phyloP scores from a whole-genome alignment of 2,888 invertebrate genomes.

The Cheilosia vulpina region DNA sequence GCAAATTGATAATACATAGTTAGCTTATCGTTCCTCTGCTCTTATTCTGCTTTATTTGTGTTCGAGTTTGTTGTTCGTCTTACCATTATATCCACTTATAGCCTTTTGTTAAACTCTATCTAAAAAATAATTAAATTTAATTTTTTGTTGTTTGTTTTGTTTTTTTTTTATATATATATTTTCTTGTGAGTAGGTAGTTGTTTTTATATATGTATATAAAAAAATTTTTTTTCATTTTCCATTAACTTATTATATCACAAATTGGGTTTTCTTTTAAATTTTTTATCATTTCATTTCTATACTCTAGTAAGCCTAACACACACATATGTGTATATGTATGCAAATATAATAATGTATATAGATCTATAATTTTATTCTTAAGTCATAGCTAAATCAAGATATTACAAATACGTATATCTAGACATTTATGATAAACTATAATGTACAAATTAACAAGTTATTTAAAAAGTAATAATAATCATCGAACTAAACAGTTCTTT shows the following conservation, averaged over 20 bases:
- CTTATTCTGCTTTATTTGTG: not conserved
- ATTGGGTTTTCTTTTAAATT: conserved; percentile 64
- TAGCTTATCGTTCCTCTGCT: conserved; percentile 36
- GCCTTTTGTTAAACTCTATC: conserved; percentile 74
- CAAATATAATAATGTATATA: conserved; percentile 34
- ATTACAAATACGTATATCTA: conserved; percentile 53
- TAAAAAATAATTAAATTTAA: conserved; percentile 70
- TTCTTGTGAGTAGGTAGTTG: conserved; percentile 72
- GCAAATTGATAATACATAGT: conserved; percentile 56
- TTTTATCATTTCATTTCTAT: conserved; percentile 49
- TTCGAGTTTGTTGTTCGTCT: conserved; percentile 28
- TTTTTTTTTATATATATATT: conserved; percentile 14
- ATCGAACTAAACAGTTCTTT: conserved; percentile 1
- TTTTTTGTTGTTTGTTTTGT: not conserved
- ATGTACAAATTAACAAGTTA: conserved; percentile 62
- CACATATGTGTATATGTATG: conserved; percentile 50
- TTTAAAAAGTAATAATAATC: conserved; percentile 27
- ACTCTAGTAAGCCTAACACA: conserved; percentile 54
- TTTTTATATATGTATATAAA: conserved; percentile 64
- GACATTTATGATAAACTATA: conserved; percentile 52
- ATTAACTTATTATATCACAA: conserved; percentile 75
- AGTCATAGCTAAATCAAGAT: conserved; percentile 53
- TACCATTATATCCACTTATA: conserved; percentile 66
- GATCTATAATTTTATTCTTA: conserved; percentile 44
- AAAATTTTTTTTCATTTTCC: conserved; percentile 57